phyloP scores from a whole-genome alignment of 2,888 invertebrate genomes.

The Stramonita haemastoma region DNA sequence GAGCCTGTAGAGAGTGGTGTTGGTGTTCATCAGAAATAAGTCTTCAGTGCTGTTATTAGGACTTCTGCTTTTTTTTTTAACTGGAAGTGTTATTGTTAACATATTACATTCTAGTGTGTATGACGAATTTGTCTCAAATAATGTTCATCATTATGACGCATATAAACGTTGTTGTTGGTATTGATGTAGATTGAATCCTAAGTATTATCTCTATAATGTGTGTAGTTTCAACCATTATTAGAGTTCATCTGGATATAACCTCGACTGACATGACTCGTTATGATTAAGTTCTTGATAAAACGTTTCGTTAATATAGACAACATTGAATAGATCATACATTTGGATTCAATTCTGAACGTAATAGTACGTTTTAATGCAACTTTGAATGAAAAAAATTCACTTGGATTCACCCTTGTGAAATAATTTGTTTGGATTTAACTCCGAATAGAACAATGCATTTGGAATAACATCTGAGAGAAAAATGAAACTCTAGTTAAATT shows the following conservation, averaged over 20 bases:
- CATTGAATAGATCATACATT: background rate
- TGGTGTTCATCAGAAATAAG: background rate
- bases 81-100: background rate
- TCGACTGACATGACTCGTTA: background rate
- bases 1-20: background rate
- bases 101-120: background rate
- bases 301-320: background rate
- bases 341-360: background rate
- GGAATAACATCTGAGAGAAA: no score
- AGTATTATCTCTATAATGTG: background rate
- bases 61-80: background rate
- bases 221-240: no score
- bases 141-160: background rate
- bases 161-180: background rate
- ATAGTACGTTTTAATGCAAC: no score
- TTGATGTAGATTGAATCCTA: background rate
- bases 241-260: background rate
- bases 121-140: background rate
- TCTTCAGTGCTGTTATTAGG: background rate
- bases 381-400: no score
- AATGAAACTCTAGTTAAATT: no score
- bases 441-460: no score
- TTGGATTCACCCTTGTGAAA: no score
- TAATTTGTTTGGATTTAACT: no score
- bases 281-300: background rate